These are phyloP conservation scores for Leptodactylus fallax DNA, from an alignment of 2,797 vertebrate genomes.

Conservation along the genomic window DNA sequence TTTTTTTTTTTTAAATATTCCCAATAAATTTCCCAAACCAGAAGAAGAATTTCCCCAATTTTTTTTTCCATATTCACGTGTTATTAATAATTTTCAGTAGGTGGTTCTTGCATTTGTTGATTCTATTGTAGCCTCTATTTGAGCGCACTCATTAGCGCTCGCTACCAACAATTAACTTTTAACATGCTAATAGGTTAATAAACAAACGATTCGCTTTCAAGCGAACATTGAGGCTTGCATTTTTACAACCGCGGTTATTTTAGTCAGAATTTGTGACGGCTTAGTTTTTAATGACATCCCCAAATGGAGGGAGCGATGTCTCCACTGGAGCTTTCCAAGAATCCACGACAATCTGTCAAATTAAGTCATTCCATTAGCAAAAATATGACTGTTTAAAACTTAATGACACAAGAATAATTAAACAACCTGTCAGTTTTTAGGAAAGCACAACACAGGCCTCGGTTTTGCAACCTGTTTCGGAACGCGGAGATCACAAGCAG, in stretches of 20 bases:
- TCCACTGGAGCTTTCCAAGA: conserved; percentile 57
- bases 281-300: conserved; percentile 54
- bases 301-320: conserved; percentile 55
- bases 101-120: too few relatives aligned
- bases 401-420: conserved; percentile 64
- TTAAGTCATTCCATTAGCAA: conserved; percentile 63
- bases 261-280: conserved; percentile 29
- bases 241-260: conserved; percentile 46
- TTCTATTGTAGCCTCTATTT: conserved; percentile 68
- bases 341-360: conserved; percentile 64
- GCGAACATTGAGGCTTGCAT: conserved; percentile 67
- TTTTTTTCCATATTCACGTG: conserved; percentile 22
- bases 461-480: conserved; percentile 53
- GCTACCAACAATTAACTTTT: conserved; percentile 70
- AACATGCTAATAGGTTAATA: conserved; percentile 69
- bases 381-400: conserved; percentile 64
- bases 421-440: conserved; percentile 63
- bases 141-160: conserved; percentile 68
- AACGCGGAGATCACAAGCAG: conserved; percentile 48
- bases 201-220: conserved; percentile 69
- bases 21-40: conserved; percentile 25
- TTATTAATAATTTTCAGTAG: conserved; percentile 37
- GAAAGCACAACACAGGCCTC: conserved; percentile 54
- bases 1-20: too few relatives aligned
- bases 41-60: not conserved